Percentiles rank a stretch among this genome's conserved stretches.
Conservation (phyloP, 1,140 invertebrate genomes). For the Brachionus rubens region DNA sequence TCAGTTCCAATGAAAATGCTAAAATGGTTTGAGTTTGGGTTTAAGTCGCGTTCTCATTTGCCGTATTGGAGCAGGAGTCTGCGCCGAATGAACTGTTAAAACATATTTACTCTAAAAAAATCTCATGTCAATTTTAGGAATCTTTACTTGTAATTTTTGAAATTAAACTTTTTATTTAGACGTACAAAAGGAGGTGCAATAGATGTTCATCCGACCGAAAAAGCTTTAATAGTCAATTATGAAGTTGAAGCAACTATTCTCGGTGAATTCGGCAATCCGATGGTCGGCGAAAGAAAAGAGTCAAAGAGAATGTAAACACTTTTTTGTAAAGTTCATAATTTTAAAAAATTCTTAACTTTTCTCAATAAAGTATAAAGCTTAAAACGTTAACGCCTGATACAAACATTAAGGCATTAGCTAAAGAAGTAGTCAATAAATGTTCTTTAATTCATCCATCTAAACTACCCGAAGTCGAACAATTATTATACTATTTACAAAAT, state of each 20-base stretch:
- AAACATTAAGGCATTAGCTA: slow-evolving; percentile 74
- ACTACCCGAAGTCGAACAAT: slow-evolving; percentile 78
- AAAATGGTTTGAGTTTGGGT: too few relatives aligned
- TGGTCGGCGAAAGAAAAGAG: slow-evolving; percentile 80
- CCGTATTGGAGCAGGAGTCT: too few relatives aligned
- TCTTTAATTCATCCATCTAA: slow-evolving; percentile 80
- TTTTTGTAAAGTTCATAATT: not conserved
- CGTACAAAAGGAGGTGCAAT: slow-evolving; percentile 77
- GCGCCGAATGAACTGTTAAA: too few relatives aligned
- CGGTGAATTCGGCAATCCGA: slow-evolving; percentile 75
- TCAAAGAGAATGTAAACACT: slow-evolving; percentile 62
- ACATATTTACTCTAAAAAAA: too few relatives aligned
- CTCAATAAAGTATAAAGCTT: slow-evolving; percentile 68
- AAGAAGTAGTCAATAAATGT: slow-evolving; percentile 82
- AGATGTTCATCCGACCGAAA: slow-evolving; percentile 84
- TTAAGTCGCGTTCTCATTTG: too few relatives aligned
- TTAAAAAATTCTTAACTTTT: not conserved
- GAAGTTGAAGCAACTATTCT: slow-evolving; percentile 80
- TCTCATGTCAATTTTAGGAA: too few relatives aligned
- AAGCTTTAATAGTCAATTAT: slow-evolving; percentile 83
- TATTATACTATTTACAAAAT: slow-evolving; percentile 85
- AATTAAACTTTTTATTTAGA: slow-evolving; percentile 57
- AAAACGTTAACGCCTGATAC: slow-evolving; percentile 77
- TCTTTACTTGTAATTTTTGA: too few relatives aligned
- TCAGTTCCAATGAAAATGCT: too few relatives aligned